phyloP scores from a whole-genome alignment of 2,113 vertebrate species.

The Trematomus loennbergii region DNA sequence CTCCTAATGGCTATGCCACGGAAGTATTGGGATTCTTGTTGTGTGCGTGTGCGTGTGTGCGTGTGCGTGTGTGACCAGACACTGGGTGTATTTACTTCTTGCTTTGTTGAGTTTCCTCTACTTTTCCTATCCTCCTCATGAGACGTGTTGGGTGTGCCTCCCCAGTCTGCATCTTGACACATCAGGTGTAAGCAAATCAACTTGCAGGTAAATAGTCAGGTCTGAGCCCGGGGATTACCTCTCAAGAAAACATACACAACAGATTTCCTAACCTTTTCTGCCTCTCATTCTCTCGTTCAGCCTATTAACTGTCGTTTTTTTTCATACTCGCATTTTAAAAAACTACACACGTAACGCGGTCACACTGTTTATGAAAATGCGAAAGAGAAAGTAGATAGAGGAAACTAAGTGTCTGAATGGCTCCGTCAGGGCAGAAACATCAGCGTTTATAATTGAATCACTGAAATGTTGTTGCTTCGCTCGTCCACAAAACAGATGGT shows the following conservation, averaged over 20 bases:
- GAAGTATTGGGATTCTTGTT: slow-evolving; percentile 40
- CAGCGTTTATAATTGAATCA: slow-evolving; percentile 27
- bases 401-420: neutral
- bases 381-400: neutral
- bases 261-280: slow-evolving; percentile 34
- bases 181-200: slow-evolving; percentile 26
- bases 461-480: slow-evolving; percentile 14
- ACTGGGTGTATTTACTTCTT: slow-evolving; percentile 17
- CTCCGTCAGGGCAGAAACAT: slow-evolving; percentile 8
- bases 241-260: slow-evolving; percentile 31
- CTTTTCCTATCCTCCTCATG: slow-evolving; percentile 26
- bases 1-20: slow-evolving; percentile 28
- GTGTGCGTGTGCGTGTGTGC: neutral
- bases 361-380: slow-evolving; percentile 3
- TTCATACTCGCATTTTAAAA: neutral
- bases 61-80: too few relatives aligned
- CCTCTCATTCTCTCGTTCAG: neutral
- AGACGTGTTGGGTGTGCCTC: slow-evolving; percentile 20
- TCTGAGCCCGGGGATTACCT: slow-evolving; percentile 69
- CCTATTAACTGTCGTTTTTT: neutral
- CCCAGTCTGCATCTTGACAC: slow-evolving; percentile 8
- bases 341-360: neutral
- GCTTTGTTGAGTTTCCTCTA: slow-evolving; percentile 10
- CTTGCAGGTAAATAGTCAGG: slow-evolving; percentile 69
- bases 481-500: slow-evolving; percentile 40